Evolutionary conservation across 2,113 vertebrate genomes (phyloP), one percentile per base, ranked within the genome.

Genomic region (Trachemys scripta): DNA sequence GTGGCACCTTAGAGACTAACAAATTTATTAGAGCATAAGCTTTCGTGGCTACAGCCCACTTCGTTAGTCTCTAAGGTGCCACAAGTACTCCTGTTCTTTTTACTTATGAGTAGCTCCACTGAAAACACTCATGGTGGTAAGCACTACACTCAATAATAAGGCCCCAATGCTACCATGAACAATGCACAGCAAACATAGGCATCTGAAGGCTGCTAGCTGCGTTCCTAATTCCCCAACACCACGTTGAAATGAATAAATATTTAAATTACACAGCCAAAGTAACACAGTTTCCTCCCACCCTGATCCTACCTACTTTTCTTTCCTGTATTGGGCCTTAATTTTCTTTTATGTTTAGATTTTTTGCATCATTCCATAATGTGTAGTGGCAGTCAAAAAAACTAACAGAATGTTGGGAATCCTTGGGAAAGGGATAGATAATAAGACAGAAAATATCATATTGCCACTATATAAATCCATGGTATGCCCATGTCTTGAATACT

Each of bases 221-320:
- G 31, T 13, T 57, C 3, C 1, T 83, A 31, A 8, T 85, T 87
- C n/a, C 0, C 5, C 24, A 12, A 3, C 2, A 2, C 38, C 17
- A 50, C 4, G 31, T 88, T 94, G 38, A 90, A 84, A 82, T 22
- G 10, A 90, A 83, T 80, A 85, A 69, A 92, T 59, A 5, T 91
- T 89, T 72, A 45, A 91, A 88, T 92, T 80, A 22, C 13, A 59
- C 57, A 91, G 51, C 2, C 24, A 78, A 78, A 72, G 20, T 54
- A 53, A 53, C 35, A 42, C n/a, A 2, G 2, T 1, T 94, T 95
- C 85, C 56, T 13, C 8, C 19, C 90, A 9, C 59, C 1, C 0
- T 35, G 6, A 19, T 57, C 50, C 27, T 3, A 10, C 31, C 22
- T 81, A 45, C 85, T 76, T 90, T 95, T 81, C 8, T 38, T 75